Conservation (phyloP, 2,797 vertebrate species). For the Gobio occitaniae region DNA sequence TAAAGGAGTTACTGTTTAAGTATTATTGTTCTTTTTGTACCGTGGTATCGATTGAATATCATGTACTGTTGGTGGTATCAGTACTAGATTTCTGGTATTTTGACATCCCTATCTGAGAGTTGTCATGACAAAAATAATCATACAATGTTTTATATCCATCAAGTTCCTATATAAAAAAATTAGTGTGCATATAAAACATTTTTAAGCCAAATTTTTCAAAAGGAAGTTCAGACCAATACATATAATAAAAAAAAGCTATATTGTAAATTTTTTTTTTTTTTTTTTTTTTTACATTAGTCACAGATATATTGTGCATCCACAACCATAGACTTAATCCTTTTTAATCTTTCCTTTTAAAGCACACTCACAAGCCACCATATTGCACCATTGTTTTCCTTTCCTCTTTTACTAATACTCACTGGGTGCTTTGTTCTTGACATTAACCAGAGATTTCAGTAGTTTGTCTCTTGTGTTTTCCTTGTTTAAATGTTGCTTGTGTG, state of each 20-base stretch:
- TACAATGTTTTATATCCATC: no score
- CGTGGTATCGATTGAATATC: no score
- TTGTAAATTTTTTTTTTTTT: background rate
- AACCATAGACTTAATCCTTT: conserved; percentile 24
- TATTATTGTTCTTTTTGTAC: no score
- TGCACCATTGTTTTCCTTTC: background rate
- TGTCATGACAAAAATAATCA: no score
- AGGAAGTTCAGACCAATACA: background rate
- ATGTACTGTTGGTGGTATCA: no score
- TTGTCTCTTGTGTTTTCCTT: background rate
- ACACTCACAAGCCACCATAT: background rate
- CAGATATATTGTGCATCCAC: background rate
- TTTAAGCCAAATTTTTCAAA: background rate
- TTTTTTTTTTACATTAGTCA: no score
- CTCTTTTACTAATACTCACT: conserved; percentile 30
- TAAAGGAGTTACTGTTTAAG: no score
- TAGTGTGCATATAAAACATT: background rate
- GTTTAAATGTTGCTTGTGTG: background rate
- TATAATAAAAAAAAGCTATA: background rate
- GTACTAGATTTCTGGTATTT: no score
- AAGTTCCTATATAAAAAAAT: no score
- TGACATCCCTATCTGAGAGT: no score
- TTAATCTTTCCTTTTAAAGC: background rate
- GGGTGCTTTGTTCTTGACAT: background rate
- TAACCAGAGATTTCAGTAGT: background rate